A percentile compares a stretch with the other conserved stretches of the same genome.
Conservation (phyloP, 2,113 vertebrate species). For the Philantomba maxwellii region DNA sequence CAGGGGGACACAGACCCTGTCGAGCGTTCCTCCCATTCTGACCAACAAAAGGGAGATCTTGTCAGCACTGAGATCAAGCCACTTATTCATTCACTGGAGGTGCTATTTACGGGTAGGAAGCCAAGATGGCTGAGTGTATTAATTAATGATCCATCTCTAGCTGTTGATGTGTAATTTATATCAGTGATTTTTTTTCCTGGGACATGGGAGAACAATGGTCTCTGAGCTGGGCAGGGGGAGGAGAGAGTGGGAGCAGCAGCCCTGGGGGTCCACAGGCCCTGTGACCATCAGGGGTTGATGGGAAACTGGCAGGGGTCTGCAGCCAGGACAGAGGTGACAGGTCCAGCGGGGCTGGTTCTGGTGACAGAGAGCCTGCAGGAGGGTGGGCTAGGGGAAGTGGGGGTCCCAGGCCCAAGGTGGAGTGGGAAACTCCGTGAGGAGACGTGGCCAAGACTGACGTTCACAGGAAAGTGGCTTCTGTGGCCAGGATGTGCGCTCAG, state of each 20-base stretch:
- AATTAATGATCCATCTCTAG: not conserved
- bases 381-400: not conserved
- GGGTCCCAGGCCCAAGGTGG: not conserved
- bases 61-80: not conserved
- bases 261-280: rapidly evolving
- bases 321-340: not conserved
- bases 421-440: not conserved
- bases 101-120: not conserved
- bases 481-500: not conserved
- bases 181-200: not conserved
- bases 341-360: rapidly evolving
- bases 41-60: not conserved
- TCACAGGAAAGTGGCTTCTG: not conserved
- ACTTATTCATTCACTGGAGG: no score
- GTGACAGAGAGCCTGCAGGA: not conserved
- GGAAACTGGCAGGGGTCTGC: rapidly evolving
- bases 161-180: not conserved
- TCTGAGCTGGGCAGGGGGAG: rapidly evolving
- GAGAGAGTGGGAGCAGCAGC: rapidly evolving
- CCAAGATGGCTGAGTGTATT: rapidly evolving
- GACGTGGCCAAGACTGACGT: rapidly evolving
- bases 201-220: not conserved
- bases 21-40: rapidly evolving
- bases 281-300: rapidly evolving
- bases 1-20: rapidly evolving